phyloP scores from a whole-genome alignment of 2,113 vertebrate species.

The Salvelinus sp. region DNA sequence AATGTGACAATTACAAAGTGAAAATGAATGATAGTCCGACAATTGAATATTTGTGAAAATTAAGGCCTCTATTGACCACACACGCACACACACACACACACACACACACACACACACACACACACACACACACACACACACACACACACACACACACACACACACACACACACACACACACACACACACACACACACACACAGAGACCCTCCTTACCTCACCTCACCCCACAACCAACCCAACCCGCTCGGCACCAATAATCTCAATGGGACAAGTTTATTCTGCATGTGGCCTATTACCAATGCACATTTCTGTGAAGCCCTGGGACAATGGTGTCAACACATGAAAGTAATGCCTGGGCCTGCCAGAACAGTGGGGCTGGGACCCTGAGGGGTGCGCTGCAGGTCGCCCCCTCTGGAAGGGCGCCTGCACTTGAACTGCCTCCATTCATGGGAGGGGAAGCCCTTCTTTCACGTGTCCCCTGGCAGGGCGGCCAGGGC shows the following conservation, averaged over 20 bases:
- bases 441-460: constrained; percentile 69
- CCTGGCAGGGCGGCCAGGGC: constrained; percentile 75
- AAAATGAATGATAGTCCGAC: neutral
- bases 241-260: constrained; percentile 16
- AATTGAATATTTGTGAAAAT: neutral
- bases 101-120: neutral
- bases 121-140: neutral
- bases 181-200: neutral
- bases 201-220: neutral
- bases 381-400: constrained; percentile 61
- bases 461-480: constrained; percentile 76
- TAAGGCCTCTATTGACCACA: neutral
- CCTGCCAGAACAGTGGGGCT: constrained; percentile 32
- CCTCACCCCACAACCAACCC: constrained; percentile 3
- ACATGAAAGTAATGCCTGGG: constrained; percentile 61
- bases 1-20: neutral
- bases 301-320: constrained; percentile 40
- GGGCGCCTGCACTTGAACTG: constrained; percentile 79
- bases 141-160: neutral
- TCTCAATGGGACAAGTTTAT: constrained; percentile 52
- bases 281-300: constrained; percentile 54
- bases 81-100: neutral
- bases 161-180: neutral
- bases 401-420: constrained; percentile 28
- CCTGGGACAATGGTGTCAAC: constrained; percentile 49